Evolutionary conservation across 1,140 invertebrate genomes (phyloP).

Genomic region (Ceratosolen solmsi): DNA sequence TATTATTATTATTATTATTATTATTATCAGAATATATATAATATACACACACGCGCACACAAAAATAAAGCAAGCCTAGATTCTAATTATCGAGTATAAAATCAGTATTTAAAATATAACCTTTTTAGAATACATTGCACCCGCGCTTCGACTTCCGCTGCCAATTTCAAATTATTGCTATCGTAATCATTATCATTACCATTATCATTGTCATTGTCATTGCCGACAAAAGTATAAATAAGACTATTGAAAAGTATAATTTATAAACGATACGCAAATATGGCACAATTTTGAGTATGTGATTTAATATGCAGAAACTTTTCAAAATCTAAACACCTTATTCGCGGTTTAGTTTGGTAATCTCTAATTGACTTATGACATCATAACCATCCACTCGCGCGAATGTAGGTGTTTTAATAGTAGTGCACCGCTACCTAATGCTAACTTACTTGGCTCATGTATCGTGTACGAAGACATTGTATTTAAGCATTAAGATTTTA

Average conservation of each 20-base stretch:
- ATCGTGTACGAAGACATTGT: background rate
- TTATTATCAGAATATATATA: no score
- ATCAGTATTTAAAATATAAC: constrained; percentile 50
- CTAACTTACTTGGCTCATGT: background rate
- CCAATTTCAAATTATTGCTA: constrained; percentile 1
- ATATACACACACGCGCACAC: constrained; percentile 30
- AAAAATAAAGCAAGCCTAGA: constrained; percentile 26
- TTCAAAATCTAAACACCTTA: constrained; percentile 28
- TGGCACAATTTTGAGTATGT: constrained; percentile 52
- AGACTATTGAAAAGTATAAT: constrained; percentile 19
- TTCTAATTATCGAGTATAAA: constrained; percentile 35
- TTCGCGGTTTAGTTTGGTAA: background rate
- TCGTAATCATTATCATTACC: background rate
- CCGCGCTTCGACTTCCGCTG: constrained; percentile 4
- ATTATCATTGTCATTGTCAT: background rate
- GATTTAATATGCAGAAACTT: constrained; percentile 26
- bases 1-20: constrained; percentile 2
- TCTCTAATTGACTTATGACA: background rate
- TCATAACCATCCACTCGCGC: no score
- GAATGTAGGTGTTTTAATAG: no score
- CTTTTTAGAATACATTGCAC: constrained; percentile 47
- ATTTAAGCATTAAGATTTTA: no score
- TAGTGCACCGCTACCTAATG: no score
- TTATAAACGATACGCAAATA: constrained; percentile 38
- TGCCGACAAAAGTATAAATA: background rate